phyloP scores from a whole-genome alignment of 2,888 invertebrate species.

The Tetragonula carbonaria region DNA sequence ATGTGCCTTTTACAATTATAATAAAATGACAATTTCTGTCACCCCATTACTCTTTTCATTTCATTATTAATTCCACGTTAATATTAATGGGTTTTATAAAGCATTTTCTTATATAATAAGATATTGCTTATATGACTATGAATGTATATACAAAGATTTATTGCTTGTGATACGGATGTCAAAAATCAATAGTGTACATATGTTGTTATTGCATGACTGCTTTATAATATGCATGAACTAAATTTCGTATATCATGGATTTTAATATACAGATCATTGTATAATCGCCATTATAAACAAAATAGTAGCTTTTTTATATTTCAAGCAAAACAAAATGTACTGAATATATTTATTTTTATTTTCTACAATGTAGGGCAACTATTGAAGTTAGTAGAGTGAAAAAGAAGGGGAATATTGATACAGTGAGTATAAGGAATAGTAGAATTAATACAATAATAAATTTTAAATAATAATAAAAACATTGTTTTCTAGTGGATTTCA shows the following conservation, averaged over 20 bases:
- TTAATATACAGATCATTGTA: constrained; percentile 31
- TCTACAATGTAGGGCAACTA: constrained; percentile 86
- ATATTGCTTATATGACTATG: constrained; percentile 57
- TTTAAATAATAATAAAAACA: neutral
- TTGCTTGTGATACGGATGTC: constrained; percentile 13
- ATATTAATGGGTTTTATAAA: constrained; percentile 23
- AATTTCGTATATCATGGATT: constrained; percentile 11
- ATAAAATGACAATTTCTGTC: constrained; percentile 45
- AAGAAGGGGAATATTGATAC: constrained; percentile 90
- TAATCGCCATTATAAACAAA: constrained; percentile 26
- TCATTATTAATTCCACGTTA: constrained; percentile 22
- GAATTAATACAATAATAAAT: neutral
- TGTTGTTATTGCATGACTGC: constrained; percentile 48
- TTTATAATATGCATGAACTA: constrained; percentile 39
- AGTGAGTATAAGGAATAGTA: constrained; percentile 85
- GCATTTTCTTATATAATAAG: constrained; percentile 6
- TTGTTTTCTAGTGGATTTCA: constrained; percentile 92
- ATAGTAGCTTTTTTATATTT: neutral
- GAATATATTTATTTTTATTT: constrained; percentile 2
- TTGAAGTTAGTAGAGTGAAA: constrained; percentile 89
- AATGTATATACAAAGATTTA: constrained; percentile 34
- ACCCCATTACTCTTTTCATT: constrained; percentile 61
- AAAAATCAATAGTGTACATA: neutral
- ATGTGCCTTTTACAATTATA: constrained; percentile 23
- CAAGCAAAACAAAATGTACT: neutral